These are phyloP conservation scores for Mimachlamys varia DNA, from an alignment of 2,888 invertebrate genomes.

Conservation along the genomic window DNA sequence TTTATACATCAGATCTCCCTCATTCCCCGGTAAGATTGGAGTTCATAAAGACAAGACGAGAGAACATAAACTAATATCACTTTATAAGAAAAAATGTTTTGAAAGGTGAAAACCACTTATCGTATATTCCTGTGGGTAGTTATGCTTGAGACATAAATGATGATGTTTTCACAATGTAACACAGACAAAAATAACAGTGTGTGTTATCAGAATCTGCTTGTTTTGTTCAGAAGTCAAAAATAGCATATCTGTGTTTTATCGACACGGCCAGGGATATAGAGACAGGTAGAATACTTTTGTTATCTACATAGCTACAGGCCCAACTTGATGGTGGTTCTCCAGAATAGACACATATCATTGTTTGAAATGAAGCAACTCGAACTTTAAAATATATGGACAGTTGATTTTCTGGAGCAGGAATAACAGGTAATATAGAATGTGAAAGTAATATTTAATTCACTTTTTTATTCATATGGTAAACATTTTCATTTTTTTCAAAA, in stretches of 20 bases:
- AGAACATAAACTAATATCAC: background rate
- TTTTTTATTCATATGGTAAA: no score
- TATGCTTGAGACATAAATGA: background rate
- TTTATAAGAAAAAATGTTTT: background rate
- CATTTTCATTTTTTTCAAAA: no score
- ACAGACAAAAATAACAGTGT: background rate
- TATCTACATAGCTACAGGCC: background rate
- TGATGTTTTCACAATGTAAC: background rate
- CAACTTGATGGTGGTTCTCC: background rate
- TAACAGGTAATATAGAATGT: no score
- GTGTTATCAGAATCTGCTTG: background rate
- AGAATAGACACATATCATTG: no score
- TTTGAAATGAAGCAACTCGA: no score
- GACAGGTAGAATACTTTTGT: background rate
- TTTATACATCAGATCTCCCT: background rate
- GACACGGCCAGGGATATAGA: background rate
- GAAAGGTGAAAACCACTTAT: background rate
- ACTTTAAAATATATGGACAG: no score
- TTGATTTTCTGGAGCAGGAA: no score
- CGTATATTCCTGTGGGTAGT: background rate
- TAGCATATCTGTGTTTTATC: slow-evolving; percentile 3
- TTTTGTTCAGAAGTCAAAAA: slow-evolving; percentile 16
- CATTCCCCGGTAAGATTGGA: background rate
- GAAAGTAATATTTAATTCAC: no score
- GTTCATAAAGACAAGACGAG: background rate